Percentiles rank a stretch among this genome's conserved stretches.
These are phyloP conservation scores for Oopsacas minuta DNA, from an alignment of 37 sponge, comb jelly and placozoan species.

Conservation along the genomic window DNA sequence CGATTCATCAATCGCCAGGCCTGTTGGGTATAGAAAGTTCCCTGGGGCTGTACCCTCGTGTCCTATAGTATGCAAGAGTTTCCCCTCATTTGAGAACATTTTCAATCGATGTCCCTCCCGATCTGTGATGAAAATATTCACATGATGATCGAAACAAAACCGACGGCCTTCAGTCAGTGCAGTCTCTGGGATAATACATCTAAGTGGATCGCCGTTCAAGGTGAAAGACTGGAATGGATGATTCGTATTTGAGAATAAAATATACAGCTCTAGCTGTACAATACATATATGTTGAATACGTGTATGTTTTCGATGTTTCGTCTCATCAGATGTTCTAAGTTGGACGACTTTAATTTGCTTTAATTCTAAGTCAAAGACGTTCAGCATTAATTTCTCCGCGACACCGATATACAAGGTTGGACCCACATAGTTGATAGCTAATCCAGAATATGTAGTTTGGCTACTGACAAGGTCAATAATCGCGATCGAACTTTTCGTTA, in stretches of 20 bases:
- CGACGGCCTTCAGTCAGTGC: background rate
- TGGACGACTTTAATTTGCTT: background rate
- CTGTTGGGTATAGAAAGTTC: background rate
- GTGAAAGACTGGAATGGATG: background rate
- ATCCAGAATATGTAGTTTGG: background rate
- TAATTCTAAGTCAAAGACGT: background rate
- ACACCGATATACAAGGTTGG: background rate
- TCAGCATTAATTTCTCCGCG: background rate
- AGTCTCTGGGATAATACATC: background rate
- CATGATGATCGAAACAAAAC: background rate
- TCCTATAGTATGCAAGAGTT: background rate
- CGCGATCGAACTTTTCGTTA: background rate
- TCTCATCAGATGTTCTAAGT: background rate
- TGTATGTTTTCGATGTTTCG: conserved; percentile 5
- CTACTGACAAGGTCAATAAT: background rate
- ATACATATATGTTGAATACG: background rate
- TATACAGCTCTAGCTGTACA: background rate
- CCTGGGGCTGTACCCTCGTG: background rate
- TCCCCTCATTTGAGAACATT: conserved; percentile 9
- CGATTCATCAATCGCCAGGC: background rate
- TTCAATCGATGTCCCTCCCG: background rate
- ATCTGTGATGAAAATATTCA: conserved; percentile 12
- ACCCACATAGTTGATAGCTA: background rate
- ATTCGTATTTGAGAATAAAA: background rate
- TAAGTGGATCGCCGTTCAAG: background rate